These are phyloP conservation scores for Apogon talboti DNA, from an alignment of 2,797 vertebrate genomes.

Conservation along the genomic window DNA sequence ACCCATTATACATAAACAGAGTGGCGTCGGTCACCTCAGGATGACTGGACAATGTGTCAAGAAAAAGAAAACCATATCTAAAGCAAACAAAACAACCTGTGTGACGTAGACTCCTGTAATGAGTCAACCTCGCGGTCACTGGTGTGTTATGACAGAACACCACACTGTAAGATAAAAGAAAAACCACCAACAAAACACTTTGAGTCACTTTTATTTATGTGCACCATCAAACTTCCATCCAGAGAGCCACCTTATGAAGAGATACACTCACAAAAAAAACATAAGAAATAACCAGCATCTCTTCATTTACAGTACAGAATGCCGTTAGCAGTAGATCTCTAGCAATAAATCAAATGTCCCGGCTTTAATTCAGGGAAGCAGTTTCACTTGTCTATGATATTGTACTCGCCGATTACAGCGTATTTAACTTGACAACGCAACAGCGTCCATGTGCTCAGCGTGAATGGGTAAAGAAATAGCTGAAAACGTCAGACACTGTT, in stretches of 20 bases:
- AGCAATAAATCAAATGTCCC: conserved; percentile 32
- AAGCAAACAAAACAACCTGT: neutral
- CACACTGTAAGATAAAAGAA: neutral
- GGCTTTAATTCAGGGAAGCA: conserved; percentile 20
- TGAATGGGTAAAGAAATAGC: conserved; percentile 1
- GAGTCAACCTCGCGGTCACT: neutral
- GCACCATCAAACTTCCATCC: conserved; percentile 3
- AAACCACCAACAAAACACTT: conserved; percentile 1
- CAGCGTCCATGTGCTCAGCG: conserved; percentile 23
- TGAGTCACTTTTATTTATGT: conserved; percentile 41
- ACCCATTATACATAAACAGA: conserved; percentile 51
- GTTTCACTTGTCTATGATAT: conserved; percentile 16
- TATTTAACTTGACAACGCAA: conserved; percentile 17
- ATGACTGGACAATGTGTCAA: neutral
- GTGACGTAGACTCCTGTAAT: conserved; percentile 2
- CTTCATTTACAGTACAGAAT: conserved; percentile 3
- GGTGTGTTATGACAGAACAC: conserved; percentile 22
- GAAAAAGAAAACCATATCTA: neutral
- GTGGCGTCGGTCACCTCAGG: neutral
- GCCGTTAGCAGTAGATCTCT: conserved; percentile 17
- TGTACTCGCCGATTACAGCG: too few species aligned
- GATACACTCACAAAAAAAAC: conserved; percentile 21
- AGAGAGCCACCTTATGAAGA: conserved; percentile 20
- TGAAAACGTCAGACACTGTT: conserved; percentile 14
- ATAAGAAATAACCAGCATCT: conserved; percentile 8